A percentile compares a stretch with the other conserved stretches of the same genome.
These are phyloP conservation scores for Stegodyphus dumicola DNA, from an alignment of 1,140 invertebrate genomes.

Conservation along the genomic window DNA sequence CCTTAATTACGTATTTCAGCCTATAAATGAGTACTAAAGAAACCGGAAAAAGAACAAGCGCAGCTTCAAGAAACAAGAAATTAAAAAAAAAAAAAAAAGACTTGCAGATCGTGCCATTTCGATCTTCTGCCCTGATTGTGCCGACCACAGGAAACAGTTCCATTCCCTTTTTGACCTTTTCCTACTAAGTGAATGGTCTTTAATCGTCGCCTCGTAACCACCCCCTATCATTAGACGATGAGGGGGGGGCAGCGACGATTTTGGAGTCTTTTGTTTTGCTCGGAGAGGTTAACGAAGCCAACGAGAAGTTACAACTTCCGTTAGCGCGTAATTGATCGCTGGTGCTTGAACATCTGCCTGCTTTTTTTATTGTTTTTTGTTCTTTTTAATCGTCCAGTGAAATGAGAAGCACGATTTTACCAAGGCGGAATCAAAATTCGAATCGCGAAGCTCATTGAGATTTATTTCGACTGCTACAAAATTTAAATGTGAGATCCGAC, in stretches of 20 bases:
- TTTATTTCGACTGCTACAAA: too few species aligned
- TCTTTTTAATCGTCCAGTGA: not conserved
- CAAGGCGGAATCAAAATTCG: not conserved
- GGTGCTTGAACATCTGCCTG: slow-evolving; percentile 42
- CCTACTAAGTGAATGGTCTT: not conserved
- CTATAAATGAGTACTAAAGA: not conserved
- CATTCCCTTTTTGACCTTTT: slow-evolving; percentile 35
- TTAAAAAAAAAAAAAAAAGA: not conserved
- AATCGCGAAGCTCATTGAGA: not conserved
- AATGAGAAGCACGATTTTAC: not conserved
- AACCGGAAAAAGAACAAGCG: not conserved
- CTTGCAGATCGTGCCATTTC: not conserved
- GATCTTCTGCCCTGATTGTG: not conserved
- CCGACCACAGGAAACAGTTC: slow-evolving; percentile 19
- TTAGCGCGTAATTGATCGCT: slow-evolving; percentile 8
- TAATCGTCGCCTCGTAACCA: slow-evolving; percentile 2
- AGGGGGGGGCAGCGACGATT: not conserved
- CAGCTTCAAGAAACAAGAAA: not conserved
- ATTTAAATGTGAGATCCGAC: too few species aligned
- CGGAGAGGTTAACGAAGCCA: slow-evolving; percentile 38
- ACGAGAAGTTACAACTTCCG: slow-evolving; percentile 56
- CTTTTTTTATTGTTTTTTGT: not conserved
- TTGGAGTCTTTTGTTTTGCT: slow-evolving; percentile 55
- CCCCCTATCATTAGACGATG: slow-evolving; percentile 43
- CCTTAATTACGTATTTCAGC: too few species aligned